Evolutionary conservation across 2,888 invertebrate species (phyloP), one percentile per base, ranked within the genome.

Genomic region (Drosophila antonietae): DNA sequence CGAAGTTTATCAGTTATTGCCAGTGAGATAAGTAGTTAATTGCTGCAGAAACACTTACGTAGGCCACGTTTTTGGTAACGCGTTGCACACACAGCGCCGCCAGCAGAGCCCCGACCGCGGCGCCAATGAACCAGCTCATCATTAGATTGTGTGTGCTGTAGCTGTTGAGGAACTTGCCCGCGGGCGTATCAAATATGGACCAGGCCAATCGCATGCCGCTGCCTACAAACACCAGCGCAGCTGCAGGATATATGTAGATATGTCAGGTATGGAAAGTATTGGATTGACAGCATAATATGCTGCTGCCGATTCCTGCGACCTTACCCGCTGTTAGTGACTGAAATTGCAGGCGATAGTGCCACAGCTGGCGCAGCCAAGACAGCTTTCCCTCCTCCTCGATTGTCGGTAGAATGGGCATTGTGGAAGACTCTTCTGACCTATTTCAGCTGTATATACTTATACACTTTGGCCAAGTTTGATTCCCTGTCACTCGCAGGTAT

Each of bases 41-140:
- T 64, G 60, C 61, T 57, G 60, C 61, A 58, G 52, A 23, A 57
- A 68, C 49, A 89, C 92, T 90, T 88, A 92, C 91, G 71, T 90
- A 86, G 31, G 90, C 86, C 51, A 91, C 81, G 70, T 90, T 91
- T 80, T 91, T 92, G 20, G 89, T 89, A 47, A 89, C 76, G 9
- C 86, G 79, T 58, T 92, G 91, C 3, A 91, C 91, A 70, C 90
- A 89, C 15, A 78, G 64, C 3, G 89, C 78, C 1, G 91, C 90
- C 37, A 90, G 56, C 8, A 90, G 73, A 28, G 83, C 85, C 0
- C 91, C 91, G 20, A 90, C n/a, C 0, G 89, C 84, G 5, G 80
- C 91, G 33, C 92, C 91, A 55, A 90, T 68, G 66, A 92, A 91
- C 90, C 91, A 92, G 15, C 87, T 87, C 68, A 92, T 87, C 71